Conservation (phyloP, 2,113 vertebrate species). For the Notarius lentiginosus region DNA sequence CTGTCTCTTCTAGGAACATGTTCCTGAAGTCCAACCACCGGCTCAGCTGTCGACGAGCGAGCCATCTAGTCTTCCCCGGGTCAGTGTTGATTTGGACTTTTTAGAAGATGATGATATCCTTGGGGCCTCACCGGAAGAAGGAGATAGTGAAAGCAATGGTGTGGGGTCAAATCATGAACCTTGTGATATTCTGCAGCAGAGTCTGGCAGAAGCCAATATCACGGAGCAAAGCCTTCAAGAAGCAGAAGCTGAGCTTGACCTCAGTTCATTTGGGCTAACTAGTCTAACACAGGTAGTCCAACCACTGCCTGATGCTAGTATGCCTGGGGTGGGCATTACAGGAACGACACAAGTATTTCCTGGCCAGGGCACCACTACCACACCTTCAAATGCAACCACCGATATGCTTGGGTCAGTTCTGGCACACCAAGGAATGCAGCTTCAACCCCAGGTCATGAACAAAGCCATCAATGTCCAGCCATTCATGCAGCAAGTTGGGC, state of each 20-base stretch:
- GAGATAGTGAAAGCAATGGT: slow-evolving; percentile 72
- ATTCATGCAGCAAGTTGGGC: slow-evolving; percentile 88
- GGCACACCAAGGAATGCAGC: slow-evolving; percentile 84
- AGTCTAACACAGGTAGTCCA: slow-evolving; percentile 84
- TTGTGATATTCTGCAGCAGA: slow-evolving; percentile 97
- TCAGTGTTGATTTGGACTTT: slow-evolving; percentile 94
- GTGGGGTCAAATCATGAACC: slow-evolving; percentile 80
- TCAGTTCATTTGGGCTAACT: slow-evolving; percentile 89
- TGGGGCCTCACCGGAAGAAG: slow-evolving; percentile 75
- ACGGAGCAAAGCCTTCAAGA: slow-evolving; percentile 93
- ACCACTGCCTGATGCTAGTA: slow-evolving; percentile 79
- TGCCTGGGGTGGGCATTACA: slow-evolving; percentile 73
- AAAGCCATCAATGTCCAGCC: slow-evolving; percentile 92
- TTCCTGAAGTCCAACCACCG: slow-evolving; percentile 81
- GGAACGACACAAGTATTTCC: slow-evolving; percentile 82
- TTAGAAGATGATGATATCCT: slow-evolving; percentile 92
- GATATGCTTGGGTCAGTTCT: slow-evolving; percentile 89
- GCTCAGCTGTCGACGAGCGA: slow-evolving; percentile 81
- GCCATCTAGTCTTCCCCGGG: slow-evolving; percentile 72
- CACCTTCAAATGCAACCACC: slow-evolving; percentile 66
- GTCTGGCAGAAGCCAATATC: slow-evolving; percentile 95
- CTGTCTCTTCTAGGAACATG: slow-evolving; percentile 75
- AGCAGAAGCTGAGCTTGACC: slow-evolving; percentile 89
- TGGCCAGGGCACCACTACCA: slow-evolving; percentile 60
- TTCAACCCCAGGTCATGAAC: slow-evolving; percentile 90